A percentile compares a stretch with the other conserved stretches of the same genome.
These are phyloP conservation scores for Rhyacophila brunnea DNA, from an alignment of 1,140 invertebrate genomes.

Conservation along the genomic window DNA sequence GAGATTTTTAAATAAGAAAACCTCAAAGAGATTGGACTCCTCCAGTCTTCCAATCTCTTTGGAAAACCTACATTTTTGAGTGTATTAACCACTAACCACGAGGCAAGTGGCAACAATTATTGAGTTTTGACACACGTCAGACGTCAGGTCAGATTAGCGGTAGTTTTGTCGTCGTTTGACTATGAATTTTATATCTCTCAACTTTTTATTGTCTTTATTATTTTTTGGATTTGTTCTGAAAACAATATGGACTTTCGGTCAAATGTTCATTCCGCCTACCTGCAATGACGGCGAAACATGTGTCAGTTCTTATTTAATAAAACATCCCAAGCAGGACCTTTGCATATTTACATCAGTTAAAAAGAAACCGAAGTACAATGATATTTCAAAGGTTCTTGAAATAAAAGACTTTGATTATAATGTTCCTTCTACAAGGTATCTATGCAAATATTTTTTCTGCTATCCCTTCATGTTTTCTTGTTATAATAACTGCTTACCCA, in stretches of 20 bases:
- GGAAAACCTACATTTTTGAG: too few species aligned
- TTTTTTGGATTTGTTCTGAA: constrained; percentile 71
- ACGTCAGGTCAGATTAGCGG: too few species aligned
- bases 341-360: constrained; percentile 59
- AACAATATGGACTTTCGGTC: constrained; percentile 70
- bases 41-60: too few species aligned
- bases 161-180: background rate
- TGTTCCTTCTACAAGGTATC: constrained; percentile 44
- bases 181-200: constrained; percentile 54
- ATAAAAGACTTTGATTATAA: constrained; percentile 57
- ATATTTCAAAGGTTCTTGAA: constrained; percentile 43
- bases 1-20: too few species aligned
- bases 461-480: too few species aligned
- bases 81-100: too few species aligned
- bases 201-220: constrained; percentile 58
- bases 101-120: too few species aligned
- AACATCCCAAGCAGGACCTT: constrained; percentile 58
- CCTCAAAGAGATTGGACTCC: too few species aligned
- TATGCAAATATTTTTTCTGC: too few species aligned
- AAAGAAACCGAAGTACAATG: constrained; percentile 46
- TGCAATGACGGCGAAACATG: constrained; percentile 62
- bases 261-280: constrained; percentile 68
- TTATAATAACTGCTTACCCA: too few species aligned
- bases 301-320: constrained; percentile 58
- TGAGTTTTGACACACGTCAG: background rate